Evolutionary conservation across 2,113 vertebrate genomes (phyloP), one percentile per base, ranked within the genome.

Genomic region (Psilopogon haemacephalus): DNA sequence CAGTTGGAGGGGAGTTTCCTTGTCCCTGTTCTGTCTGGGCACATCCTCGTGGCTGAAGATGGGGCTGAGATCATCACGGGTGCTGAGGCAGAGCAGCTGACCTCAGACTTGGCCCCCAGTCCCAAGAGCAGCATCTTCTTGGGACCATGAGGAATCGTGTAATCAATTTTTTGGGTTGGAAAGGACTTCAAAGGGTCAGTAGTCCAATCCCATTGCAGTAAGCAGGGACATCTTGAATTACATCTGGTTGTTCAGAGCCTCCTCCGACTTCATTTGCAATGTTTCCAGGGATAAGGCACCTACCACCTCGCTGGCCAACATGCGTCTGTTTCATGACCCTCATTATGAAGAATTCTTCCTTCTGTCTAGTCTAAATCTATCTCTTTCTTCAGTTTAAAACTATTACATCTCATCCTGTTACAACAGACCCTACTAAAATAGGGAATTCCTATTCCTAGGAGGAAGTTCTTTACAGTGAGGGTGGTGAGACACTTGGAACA

Each of bases 141-240:
- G 0, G n/a, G 37, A n/a, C 12, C 12, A 2, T 38, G 35, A 26
- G 26, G 16, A 38, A 38, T 46, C 1, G 6, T 4, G 11, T 9
- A 71, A 35, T 33, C 24, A 30, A 14, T 9, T 4, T 21, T 60
- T 68, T 50, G 28, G 2, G 24, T 19, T 14, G 37, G 58, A 68
- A 78, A 21, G 11, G 21, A 56, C 48, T 9, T 72, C 11, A 11
- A 2, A 8, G 35, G 16, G 4, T 3, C 23, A 7, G 44, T 12
- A 13, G 10, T n/a, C 27, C 64, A 56, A 8, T 3, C 7, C 1
- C 3, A 14, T 20, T 50, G 18, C 54, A 1, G 0, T 2, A 5
- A 9, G 37, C 18, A 76, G 64, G 46, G 59, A 12, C 35, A 14
- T 37, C 60, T 77, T 27, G 26, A 14, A 17, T 64, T 4, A 2